Evolutionary conservation across 2,113 vertebrate species (phyloP).

Genomic region (Coptodon bakossiorum): DNA sequence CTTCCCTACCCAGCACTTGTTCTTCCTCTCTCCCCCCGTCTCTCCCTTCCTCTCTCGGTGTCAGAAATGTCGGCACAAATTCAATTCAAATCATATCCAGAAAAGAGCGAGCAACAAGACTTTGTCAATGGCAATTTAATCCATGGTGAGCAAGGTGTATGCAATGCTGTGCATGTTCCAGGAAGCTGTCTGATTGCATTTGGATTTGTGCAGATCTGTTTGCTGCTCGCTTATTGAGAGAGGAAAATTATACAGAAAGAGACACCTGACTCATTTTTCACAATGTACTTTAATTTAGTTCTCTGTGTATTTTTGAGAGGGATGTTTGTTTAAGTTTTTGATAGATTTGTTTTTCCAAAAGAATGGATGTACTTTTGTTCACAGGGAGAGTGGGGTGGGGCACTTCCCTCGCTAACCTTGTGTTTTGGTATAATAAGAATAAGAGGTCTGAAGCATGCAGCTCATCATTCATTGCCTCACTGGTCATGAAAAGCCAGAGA

Average conservation of each 20-base stretch:
- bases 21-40: neutral
- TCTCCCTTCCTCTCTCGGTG: slow-evolving; percentile 4
- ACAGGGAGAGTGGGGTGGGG: neutral
- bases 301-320: neutral
- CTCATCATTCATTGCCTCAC: slow-evolving; percentile 53
- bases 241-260: slow-evolving; percentile 21
- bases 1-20: neutral
- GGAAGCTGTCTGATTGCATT: slow-evolving; percentile 63
- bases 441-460: slow-evolving; percentile 28
- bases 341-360: slow-evolving; percentile 45
- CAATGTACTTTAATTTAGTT: slow-evolving; percentile 41
- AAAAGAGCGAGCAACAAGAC: slow-evolving; percentile 45
- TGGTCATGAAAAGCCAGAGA: slow-evolving; percentile 43
- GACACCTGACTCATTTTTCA: slow-evolving; percentile 52
- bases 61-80: slow-evolving; percentile 46
- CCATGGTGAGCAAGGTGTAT: slow-evolving; percentile 45
- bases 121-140: slow-evolving; percentile 64
- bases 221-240: slow-evolving; percentile 26
- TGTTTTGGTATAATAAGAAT: slow-evolving; percentile 44
- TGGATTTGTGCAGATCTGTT: slow-evolving; percentile 53
- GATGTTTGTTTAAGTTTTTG: slow-evolving; percentile 34
- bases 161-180: slow-evolving; percentile 48
- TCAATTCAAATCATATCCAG: slow-evolving; percentile 54
- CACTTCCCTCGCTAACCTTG: slow-evolving; percentile 30
- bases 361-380: neutral